Conservation (phyloP, 2,888 invertebrate species). For the Euproctis similis region DNA sequence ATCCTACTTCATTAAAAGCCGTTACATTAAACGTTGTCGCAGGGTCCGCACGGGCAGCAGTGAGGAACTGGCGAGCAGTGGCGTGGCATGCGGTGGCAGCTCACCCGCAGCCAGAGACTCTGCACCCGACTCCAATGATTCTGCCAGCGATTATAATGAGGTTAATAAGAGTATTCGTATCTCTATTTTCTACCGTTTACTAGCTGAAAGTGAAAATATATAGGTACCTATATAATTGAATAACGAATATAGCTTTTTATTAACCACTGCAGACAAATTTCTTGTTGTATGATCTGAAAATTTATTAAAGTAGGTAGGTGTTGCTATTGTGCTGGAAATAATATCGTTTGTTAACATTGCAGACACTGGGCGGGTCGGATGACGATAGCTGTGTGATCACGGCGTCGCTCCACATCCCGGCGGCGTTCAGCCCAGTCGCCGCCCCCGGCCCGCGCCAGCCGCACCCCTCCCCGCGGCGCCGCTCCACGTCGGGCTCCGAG, state of each 20-base stretch:
- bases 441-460: slow-evolving; percentile 35
- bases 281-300: too few species aligned
- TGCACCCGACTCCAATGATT: slow-evolving; percentile 71
- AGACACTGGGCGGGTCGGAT: slow-evolving; percentile 78
- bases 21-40: too few species aligned
- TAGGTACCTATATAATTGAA: too few species aligned
- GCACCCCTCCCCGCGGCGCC: slow-evolving; percentile 44
- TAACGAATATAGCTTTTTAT: too few species aligned
- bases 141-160: slow-evolving; percentile 71
- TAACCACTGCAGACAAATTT: too few species aligned
- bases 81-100: slow-evolving; percentile 57
- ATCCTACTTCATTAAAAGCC: too few species aligned
- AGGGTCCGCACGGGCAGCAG: slow-evolving; percentile 46
- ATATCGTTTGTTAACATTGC: slow-evolving; percentile 5
- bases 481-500: slow-evolving; percentile 58
- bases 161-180: too few species aligned
- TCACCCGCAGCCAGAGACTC: slow-evolving; percentile 47
- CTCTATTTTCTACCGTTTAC: too few species aligned
- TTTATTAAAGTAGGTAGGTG: too few species aligned
- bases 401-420: slow-evolving; percentile 87
- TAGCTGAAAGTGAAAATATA: too few species aligned
- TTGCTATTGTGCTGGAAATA: too few species aligned
- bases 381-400: slow-evolving; percentile 81
- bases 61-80: slow-evolving; percentile 62
- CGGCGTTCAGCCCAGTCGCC: slow-evolving; percentile 55